These are phyloP conservation scores for Cantharis rustica DNA, from an alignment of 2,888 invertebrate genomes.

Conservation along the genomic window DNA sequence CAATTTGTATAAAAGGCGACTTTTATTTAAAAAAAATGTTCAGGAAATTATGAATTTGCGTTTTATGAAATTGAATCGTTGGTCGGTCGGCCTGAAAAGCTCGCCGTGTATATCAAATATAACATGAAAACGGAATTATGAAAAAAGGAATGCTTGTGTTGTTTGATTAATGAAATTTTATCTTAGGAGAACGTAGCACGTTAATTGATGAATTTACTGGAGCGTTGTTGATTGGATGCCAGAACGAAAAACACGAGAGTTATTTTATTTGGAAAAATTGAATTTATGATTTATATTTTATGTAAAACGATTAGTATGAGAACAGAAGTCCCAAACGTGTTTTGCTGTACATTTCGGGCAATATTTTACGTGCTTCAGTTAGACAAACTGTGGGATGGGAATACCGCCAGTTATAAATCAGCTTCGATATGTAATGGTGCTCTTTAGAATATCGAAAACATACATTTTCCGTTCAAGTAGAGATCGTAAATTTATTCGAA, in stretches of 20 bases:
- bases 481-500: not conserved
- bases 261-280: not conserved
- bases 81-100: too few species aligned
- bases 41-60: not conserved
- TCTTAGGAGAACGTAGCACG: not conserved
- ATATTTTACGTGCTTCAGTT: constrained; percentile 7
- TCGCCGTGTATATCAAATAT: not conserved
- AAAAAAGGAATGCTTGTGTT: not conserved
- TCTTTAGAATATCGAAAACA: constrained; percentile 10
- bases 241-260: not conserved
- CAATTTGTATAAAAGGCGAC: not conserved
- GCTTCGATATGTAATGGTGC: constrained; percentile 11
- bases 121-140: not conserved
- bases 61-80: not conserved
- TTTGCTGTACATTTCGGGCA: constrained; percentile 6
- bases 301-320: constrained; percentile 1
- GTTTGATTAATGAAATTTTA: not conserved
- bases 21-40: not conserved
- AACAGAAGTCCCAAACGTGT: constrained; percentile 5
- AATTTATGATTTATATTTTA: constrained; percentile 1
- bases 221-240: not conserved
- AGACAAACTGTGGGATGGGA: constrained; percentile 11
- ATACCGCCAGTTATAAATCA: constrained; percentile 10
- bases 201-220: not conserved
- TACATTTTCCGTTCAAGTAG: not conserved